phyloP scores from a whole-genome alignment of 2,113 vertebrate species.

The Zootoca vivipara region DNA sequence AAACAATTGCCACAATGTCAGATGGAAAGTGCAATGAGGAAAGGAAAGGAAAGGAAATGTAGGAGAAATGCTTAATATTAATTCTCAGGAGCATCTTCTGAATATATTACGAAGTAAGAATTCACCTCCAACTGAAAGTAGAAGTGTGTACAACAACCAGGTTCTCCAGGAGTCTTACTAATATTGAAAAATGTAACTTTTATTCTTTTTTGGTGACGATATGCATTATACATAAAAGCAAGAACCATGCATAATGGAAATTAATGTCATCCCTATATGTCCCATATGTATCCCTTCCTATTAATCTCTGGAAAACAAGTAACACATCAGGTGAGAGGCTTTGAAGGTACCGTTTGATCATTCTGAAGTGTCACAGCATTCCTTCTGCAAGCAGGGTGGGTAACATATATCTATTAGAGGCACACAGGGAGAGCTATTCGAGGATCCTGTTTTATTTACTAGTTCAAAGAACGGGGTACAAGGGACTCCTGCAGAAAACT shows the following conservation, averaged over 20 bases:
- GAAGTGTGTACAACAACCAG: conserved; percentile 1
- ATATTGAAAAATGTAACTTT: conserved; percentile 32
- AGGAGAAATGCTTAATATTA: background rate
- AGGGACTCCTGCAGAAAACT: background rate
- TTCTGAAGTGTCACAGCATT: conserved; percentile 3
- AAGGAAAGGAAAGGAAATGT: too few species aligned
- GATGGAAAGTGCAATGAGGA: background rate
- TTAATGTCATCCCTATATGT: background rate
- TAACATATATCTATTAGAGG: background rate
- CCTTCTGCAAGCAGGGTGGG: background rate
- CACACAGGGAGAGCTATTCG: background rate
- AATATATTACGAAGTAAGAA: conserved; percentile 3
- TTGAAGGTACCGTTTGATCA: conserved; percentile 12
- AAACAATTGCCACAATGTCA: background rate
- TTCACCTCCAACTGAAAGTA: conserved; percentile 25
- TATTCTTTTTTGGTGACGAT: background rate
- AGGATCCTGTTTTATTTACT: background rate
- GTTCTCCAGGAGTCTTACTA: background rate
- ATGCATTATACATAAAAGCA: conserved; percentile 20
- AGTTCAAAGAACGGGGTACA: background rate
- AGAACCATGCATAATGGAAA: conserved; percentile 12
- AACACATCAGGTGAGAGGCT: conserved; percentile 15
- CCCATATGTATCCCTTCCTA: conserved; percentile 6
- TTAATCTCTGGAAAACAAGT: background rate
- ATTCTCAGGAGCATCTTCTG: conserved; percentile 27